Evolutionary conservation across 35 echinoderm and acorn worm genomes (phyloP).

Genomic region (Apostichopus californicus): DNA sequence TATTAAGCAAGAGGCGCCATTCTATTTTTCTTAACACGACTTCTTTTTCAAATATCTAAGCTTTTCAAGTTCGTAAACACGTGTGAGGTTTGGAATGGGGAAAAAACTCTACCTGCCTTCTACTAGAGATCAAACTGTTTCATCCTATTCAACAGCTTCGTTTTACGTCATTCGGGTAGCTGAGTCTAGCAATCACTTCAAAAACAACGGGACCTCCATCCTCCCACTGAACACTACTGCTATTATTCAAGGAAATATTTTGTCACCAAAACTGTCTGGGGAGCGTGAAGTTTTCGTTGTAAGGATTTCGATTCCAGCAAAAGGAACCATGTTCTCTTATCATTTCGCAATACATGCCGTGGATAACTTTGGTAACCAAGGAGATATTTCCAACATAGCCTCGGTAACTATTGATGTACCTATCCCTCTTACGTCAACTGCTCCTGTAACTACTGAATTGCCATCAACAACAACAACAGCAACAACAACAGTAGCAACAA

Average conservation of each 20-base stretch:
- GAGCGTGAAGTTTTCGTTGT: background rate
- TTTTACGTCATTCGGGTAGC: conserved; percentile 14
- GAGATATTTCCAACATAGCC: background rate
- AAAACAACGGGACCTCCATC: background rate
- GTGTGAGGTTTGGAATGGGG: no score
- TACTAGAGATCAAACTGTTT: background rate
- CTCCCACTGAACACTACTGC: background rate
- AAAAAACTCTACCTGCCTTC: no score
- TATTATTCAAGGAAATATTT: background rate
- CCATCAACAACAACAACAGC: background rate
- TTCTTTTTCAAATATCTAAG: no score
- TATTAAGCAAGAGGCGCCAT: no score
- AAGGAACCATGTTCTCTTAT: background rate
- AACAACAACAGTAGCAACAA: background rate
- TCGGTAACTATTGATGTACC: background rate
- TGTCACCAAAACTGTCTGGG: background rate
- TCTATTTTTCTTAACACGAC: no score
- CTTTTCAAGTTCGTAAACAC: no score
- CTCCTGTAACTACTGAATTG: background rate
- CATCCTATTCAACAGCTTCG: background rate
- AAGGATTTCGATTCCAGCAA: background rate
- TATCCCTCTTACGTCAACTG: background rate
- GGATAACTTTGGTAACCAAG: background rate
- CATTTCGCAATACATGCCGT: background rate
- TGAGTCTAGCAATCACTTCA: background rate